These are phyloP conservation scores for Crocodylus rhombifer DNA, from an alignment of 2,797 vertebrate species.

Conservation along the genomic window DNA sequence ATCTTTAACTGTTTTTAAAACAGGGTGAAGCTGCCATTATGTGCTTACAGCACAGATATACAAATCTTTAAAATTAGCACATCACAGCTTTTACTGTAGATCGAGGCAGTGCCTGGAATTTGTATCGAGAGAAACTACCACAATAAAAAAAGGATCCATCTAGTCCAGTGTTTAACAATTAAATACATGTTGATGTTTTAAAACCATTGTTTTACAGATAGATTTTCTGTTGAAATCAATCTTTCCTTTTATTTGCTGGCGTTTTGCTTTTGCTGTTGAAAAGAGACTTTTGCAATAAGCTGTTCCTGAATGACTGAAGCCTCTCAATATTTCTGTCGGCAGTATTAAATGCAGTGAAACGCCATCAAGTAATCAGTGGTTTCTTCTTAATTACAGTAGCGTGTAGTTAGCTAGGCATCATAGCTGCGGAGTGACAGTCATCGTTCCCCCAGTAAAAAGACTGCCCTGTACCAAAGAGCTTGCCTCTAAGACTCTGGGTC, in stretches of 20 bases:
- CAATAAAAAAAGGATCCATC: background rate
- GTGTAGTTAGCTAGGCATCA: too few relatives aligned
- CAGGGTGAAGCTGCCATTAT: slow-evolving; percentile 59
- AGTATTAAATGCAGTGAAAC: background rate
- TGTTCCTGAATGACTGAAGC: background rate
- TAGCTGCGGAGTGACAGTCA: background rate
- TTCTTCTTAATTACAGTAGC: background rate
- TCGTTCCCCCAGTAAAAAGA: too few relatives aligned
- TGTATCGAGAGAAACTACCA: slow-evolving; percentile 23
- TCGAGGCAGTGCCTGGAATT: slow-evolving; percentile 25
- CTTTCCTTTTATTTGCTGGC: slow-evolving; percentile 1
- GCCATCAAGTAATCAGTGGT: background rate
- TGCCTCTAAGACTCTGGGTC: too few relatives aligned
- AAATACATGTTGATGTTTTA: slow-evolving; percentile 43
- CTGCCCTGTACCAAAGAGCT: too few relatives aligned
- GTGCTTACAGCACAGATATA: slow-evolving; percentile 39
- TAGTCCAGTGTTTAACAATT: slow-evolving; percentile 47
- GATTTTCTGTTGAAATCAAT: slow-evolving; percentile 13
- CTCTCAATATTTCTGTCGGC: background rate
- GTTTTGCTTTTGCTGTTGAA: background rate
- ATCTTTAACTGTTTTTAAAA: slow-evolving; percentile 69
- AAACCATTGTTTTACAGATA: slow-evolving; percentile 47
- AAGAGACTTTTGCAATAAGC: background rate
- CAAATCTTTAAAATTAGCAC: slow-evolving; percentile 61
- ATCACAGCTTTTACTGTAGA: slow-evolving; percentile 52